Evolutionary conservation across 2,888 invertebrate genomes (phyloP), one percentile per base, ranked within the genome.

Genomic region (Drosophila mimetica): DNA sequence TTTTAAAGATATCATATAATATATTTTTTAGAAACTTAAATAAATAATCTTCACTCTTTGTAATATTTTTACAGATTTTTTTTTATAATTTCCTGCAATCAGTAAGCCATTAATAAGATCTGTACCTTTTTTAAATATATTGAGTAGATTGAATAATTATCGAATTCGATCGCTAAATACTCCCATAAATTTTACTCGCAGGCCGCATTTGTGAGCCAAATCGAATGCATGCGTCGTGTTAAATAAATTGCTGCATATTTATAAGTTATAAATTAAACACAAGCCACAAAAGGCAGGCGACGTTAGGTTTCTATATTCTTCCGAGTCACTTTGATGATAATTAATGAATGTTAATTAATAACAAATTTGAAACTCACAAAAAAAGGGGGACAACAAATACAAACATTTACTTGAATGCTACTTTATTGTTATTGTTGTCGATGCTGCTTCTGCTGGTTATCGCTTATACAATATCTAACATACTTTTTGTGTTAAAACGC

Each of bases 311-410:
- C 64, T 50, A 63, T 77, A 71, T 78, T 61, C 86, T 71, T 67
- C 63, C 81, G 82, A 81, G 57, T 77, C 48, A 44, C 42, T 53
- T 52, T 54, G 64, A 54, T 72, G 72, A 63, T 87, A 81, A 84
- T 81, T 78, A 80, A 80, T 80, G 85, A 61, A 61, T 78, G 63
- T 74, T 87, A 81, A 81, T 81, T 81, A 87, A 87, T 81, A 87
- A 81, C 69, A 87, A 81, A 84, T 87, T 81, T 85, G 63, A 67
- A 42, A 47, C 34, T 48, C 37, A 59, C 46, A 48, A 58, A 41
- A 44, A 22, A 44, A 22, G 41, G 22, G 53, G 52, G 44, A 72
- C 66, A 53, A 61, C 41, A 41, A 67, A 36, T 54, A 73, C 41
- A 59, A 60, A 51, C 51, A 74, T 77, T 79, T 64, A 79, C 77